Evolutionary conservation across 2,888 invertebrate species (phyloP).

Genomic region (Polydrusus pterygomalis): DNA sequence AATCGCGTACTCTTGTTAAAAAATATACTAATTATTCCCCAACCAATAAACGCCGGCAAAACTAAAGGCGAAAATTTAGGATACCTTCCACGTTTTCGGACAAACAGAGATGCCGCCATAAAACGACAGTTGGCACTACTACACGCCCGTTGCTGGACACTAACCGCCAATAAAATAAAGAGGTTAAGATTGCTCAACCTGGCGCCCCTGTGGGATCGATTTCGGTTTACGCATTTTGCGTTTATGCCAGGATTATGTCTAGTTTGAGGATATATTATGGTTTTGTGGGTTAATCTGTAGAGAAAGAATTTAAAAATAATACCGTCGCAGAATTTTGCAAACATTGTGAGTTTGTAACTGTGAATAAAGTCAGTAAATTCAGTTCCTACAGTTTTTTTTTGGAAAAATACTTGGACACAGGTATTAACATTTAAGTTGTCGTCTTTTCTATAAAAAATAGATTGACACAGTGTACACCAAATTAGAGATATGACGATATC

Average conservation of each 20-base stretch:
- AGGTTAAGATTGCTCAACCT: constrained; percentile 53
- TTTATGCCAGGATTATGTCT: constrained; percentile 35
- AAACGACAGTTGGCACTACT: constrained; percentile 55
- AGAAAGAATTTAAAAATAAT: background rate
- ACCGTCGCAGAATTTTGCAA: no score
- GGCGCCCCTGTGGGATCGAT: constrained; percentile 43
- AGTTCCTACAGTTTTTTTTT: no score
- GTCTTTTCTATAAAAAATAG: no score
- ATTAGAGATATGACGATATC: no score
- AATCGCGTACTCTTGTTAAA: no score
- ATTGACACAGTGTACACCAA: no score
- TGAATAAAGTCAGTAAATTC: no score
- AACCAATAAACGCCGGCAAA: background rate
- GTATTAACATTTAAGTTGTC: no score
- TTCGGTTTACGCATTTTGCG: constrained; percentile 39
- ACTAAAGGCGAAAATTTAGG: constrained; percentile 44
- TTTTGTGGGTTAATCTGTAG: background rate
- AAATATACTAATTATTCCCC: background rate
- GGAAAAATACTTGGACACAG: no score
- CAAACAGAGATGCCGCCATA: constrained; percentile 48
- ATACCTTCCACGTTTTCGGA: constrained; percentile 45
- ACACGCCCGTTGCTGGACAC: constrained; percentile 49
- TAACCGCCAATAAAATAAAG: constrained; percentile 53
- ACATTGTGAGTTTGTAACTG: no score
- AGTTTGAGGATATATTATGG: constrained; percentile 9